phyloP scores from a whole-genome alignment of 2,888 invertebrate species.

The Physocephala rufipes region DNA sequence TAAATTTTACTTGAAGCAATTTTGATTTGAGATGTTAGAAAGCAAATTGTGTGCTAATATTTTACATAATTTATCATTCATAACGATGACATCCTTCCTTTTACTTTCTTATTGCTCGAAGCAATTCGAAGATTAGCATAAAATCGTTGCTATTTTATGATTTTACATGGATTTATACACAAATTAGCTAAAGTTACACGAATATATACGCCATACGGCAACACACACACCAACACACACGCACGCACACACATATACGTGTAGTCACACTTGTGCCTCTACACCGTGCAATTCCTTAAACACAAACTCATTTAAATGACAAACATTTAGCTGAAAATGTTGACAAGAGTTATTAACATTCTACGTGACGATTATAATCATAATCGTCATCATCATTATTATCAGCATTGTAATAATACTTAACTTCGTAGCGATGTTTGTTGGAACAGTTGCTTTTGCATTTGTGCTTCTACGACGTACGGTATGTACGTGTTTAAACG shows the following conservation, averaged over 20 bases:
- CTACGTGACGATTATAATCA: slow-evolving; percentile 50
- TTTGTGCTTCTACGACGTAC: slow-evolving; percentile 4
- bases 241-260: neutral
- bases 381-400: too few species aligned
- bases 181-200: neutral
- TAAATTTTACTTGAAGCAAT: too few species aligned
- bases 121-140: neutral
- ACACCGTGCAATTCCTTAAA: too few species aligned
- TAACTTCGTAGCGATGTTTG: neutral
- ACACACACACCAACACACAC: slow-evolving; percentile 14
- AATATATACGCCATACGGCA: slow-evolving; percentile 16
- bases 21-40: too few species aligned
- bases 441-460: neutral
- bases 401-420: too few species aligned
- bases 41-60: too few species aligned
- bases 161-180: slow-evolving; percentile 18
- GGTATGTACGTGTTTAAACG: neutral
- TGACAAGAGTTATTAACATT: slow-evolving; percentile 62
- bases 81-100: neutral
- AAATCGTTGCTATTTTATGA: slow-evolving; percentile 17
- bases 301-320: slow-evolving; percentile 25
- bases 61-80: too few species aligned
- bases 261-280: too few species aligned
- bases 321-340: slow-evolving; percentile 49
- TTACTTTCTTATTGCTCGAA: slow-evolving; percentile 1